phyloP scores from a whole-genome alignment of 1,140 invertebrate genomes.

The Neuroterus valhalla region DNA sequence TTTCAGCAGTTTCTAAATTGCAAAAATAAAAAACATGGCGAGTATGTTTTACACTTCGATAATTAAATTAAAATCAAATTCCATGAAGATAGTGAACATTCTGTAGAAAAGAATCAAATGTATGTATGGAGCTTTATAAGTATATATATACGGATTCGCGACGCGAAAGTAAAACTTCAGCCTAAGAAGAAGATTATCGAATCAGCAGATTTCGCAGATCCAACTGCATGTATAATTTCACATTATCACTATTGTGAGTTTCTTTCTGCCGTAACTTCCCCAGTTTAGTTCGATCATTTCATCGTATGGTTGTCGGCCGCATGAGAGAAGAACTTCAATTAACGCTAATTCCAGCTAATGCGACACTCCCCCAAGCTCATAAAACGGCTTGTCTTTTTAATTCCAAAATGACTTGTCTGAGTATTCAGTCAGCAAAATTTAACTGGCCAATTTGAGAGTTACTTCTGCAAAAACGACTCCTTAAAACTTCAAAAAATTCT shows the following conservation, averaged over 20 bases:
- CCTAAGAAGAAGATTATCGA: conserved; percentile 57
- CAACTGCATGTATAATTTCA: conserved; percentile 49
- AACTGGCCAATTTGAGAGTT: conserved; percentile 35
- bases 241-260: conserved; percentile 41
- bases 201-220: conserved; percentile 44
- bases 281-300: conserved; percentile 41
- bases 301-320: conserved; percentile 49
- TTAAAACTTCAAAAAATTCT: not conserved
- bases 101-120: no score
- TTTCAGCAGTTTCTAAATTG: no score
- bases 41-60: no score
- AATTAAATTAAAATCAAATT: no score
- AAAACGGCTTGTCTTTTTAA: conserved; percentile 60
- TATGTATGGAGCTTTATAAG: not conserved
- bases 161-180: conserved; percentile 43
- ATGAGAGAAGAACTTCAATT: conserved; percentile 65
- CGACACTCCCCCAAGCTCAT: conserved; percentile 57
- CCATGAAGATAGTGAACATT: no score
- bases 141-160: not conserved
- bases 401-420: conserved; percentile 62
- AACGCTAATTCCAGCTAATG: conserved; percentile 73
- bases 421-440: conserved; percentile 55
- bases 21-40: no score
- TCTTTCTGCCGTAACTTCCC: conserved; percentile 51
- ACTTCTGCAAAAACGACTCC: conserved; percentile 27